A percentile compares a stretch with the other conserved stretches of the same genome.
These are phyloP conservation scores for Beroe ovata DNA, from an alignment of 37 sponge, comb jelly and placozoan genomes.

Conservation along the genomic window DNA sequence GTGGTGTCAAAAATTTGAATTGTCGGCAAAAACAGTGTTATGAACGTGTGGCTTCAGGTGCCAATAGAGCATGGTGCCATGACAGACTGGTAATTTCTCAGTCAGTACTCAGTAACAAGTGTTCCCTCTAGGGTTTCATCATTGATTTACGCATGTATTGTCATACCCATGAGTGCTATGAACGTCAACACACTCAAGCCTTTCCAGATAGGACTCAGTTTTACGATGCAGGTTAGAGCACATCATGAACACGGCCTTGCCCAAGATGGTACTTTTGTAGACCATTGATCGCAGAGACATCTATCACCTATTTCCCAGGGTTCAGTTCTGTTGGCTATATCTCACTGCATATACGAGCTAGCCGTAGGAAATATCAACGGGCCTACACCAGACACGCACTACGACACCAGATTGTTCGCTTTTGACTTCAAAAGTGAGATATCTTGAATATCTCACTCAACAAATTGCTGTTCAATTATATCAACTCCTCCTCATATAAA, in stretches of 20 bases:
- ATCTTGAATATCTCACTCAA: no score
- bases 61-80: no score
- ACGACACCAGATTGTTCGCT: background rate
- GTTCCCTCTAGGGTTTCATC: constrained; percentile 1
- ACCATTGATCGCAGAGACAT: no score
- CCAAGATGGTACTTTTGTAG: no score
- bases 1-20: background rate
- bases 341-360: constrained; percentile 40
- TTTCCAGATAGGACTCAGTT: constrained; percentile 62
- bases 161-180: constrained; percentile 26
- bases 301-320: background rate
- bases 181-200: constrained; percentile 40
- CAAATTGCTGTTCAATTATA: no score
- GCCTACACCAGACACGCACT: background rate
- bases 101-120: no score
- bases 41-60: no score
- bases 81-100: no score
- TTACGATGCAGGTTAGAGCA: constrained; percentile 61
- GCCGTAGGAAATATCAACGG: background rate
- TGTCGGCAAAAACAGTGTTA: no score
- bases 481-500: no score
- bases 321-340: constrained; percentile 3
- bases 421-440: constrained; percentile 38
- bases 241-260: no score
- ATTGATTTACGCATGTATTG: constrained; percentile 28